Base-by-base conservation (phyloP, 2,888 invertebrate genomes). In the Ophion costatus region DNA sequence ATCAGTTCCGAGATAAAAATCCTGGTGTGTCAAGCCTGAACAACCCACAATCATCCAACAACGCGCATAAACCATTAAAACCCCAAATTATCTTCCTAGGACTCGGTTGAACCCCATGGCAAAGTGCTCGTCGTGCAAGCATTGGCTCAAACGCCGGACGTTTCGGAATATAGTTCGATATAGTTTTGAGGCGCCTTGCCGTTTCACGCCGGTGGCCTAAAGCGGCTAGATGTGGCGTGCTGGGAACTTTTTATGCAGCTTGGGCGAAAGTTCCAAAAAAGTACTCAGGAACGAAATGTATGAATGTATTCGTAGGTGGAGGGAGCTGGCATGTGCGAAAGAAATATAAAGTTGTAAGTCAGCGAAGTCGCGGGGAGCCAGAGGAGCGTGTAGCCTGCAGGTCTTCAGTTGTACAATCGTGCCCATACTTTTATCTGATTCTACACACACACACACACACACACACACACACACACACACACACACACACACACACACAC, bases 231-330 rank as follows among this genome's bases (percentile, higher is more conserved):
- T 51, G 14, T 17, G 51, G 51, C 51, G 51, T 51, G 14, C 51
- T 51, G 5, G 17, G 14, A 51, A 51, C 14, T 17, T 51, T 51
- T 51, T 45, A 3, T 51, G 14, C 51, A 14, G 17, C 17, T 38
- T 38, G 14, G 51, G 61, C 45, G 17, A 84, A 61, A 45, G 70
- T 17, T 6, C 20, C 57, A 67, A 76, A 81, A 81, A 82, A 82
- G 82, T 84, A 77, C 45, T 42, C 29, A 22, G n/a, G 74, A 24
- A 42, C 29, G 56, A 73, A 51, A 4, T 33, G 56, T 79, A 33
- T 56, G 45, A 45, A 45, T 45, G 45, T 45, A 45, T 45, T 45
- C 45, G 45, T 45, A 45, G 14, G 45, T 45, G 11, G 42, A 20
- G 38, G 24, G n/a, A 59, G 59, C 2, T 22, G 22, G 61, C 20